Base-by-base conservation (phyloP, 2,797 vertebrate genomes). In the Sphaeramia orbicularis region DNA sequence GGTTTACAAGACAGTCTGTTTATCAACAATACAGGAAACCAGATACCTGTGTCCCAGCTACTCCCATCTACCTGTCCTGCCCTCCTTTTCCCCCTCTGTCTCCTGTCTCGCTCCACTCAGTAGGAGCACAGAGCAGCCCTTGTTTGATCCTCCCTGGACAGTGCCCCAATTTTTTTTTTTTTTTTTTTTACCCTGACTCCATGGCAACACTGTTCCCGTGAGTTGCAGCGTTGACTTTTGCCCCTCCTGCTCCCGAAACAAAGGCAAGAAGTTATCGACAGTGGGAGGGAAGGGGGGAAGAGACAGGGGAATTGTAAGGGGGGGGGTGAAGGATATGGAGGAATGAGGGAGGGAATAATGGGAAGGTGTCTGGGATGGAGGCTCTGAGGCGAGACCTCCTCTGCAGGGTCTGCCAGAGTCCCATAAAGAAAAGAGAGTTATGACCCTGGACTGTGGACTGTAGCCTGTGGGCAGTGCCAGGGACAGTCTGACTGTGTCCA, bases 121-220 rank as follows among this genome's bases (percentile, higher is more conserved):
- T 40, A 74, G 35, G 36, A 67, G 65, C 62, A 93, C 92, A 93
- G 88, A 88, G 87, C 68, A 75, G 74, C 78, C 76, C 80, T 93
- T 94, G 93, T 94, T 70, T 72, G 72, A 68, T 86, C 80, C 76
- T 75, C 67, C 47, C 58, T 63, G 62, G 78, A 83, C 75, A 71
- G 61, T 83, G 79, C 83, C 78, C 80, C 85, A 60, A 49, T 65
- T 66, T 51, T 38, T 30, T 41, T 62, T 63, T 21, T 35, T 42
- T 51, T 56, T 74, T 71, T 74, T 74, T 64, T 49, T 32, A 68
- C 47, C 50, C 72, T 1, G 68, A 76, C 84, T 84, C 93, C 89
- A 93, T 94, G 88, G 91, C 83, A 92, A 94, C 93, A 45, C 78
- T 74, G 73, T 71, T 81, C 80, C 81, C 7, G 59, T 83, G 78